phyloP scores from a whole-genome alignment of 92 coral and sea anemone species.

The Palythoa grandiflora region DNA sequence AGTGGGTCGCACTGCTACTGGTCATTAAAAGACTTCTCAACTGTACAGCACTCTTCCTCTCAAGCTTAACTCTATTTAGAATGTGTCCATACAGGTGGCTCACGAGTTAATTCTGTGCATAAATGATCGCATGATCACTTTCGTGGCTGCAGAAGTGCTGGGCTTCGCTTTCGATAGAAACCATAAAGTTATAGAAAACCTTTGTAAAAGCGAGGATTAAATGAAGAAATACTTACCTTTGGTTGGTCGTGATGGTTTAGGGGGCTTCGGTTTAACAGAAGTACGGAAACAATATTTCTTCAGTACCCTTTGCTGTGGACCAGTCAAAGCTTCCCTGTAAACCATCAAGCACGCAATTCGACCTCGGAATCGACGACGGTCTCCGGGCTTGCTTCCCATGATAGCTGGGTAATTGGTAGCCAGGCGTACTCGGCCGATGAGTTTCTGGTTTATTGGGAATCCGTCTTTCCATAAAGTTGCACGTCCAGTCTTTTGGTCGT shows the following conservation, averaged over 20 bases:
- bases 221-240: constrained; percentile 15
- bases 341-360: constrained; percentile 77
- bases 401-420: constrained; percentile 80
- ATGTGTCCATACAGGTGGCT: no score
- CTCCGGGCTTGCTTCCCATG: constrained; percentile 83
- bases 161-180: no score
- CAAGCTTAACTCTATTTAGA: no score
- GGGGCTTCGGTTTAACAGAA: constrained; percentile 17
- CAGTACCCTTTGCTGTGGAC: constrained; percentile 72
- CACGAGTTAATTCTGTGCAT: no score
- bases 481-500: constrained; percentile 57
- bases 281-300: constrained; percentile 76
- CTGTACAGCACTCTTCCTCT: no score
- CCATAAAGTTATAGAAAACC: no score
- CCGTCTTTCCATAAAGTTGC: constrained; percentile 77
- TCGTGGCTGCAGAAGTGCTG: no score
- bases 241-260: constrained; percentile 16
- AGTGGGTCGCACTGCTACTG: no score
- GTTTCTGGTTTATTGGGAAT: constrained; percentile 65
- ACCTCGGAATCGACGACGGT: constrained; percentile 74
- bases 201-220: background rate
- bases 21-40: no score
- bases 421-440: constrained; percentile 70
- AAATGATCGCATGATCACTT: no score
- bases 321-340: constrained; percentile 72